Evolutionary conservation across 2,888 invertebrate genomes (phyloP).

Genomic region (Nebria brevicollis): DNA sequence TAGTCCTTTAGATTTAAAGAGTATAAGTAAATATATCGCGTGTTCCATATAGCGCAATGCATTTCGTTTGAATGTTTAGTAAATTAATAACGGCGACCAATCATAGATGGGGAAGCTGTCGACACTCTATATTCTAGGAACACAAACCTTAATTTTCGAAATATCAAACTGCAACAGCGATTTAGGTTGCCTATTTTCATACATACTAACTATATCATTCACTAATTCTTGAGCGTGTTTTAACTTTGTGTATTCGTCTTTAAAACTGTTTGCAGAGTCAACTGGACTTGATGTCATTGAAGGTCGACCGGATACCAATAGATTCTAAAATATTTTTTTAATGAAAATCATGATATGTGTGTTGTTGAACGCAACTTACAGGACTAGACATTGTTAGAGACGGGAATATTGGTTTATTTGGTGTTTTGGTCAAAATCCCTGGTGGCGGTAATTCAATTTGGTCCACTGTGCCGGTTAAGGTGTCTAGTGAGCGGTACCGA

Average conservation of each 20-base stretch:
- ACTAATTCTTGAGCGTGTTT: slow-evolving; percentile 2
- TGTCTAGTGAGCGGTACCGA: slow-evolving; percentile 65
- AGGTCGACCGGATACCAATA: not conserved
- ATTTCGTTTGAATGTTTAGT: too few species aligned
- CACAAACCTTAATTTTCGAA: slow-evolving; percentile 12
- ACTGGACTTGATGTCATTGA: slow-evolving; percentile 13
- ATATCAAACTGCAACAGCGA: slow-evolving; percentile 5
- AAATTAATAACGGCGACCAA: too few species aligned
- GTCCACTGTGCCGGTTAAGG: slow-evolving; percentile 57
- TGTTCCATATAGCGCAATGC: too few species aligned
- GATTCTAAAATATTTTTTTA: slow-evolving; percentile 7
- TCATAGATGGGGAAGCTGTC: too few species aligned
- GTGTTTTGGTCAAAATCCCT: slow-evolving; percentile 52
- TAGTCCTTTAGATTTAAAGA: too few species aligned
- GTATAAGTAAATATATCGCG: too few species aligned
- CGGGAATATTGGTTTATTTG: not conserved
- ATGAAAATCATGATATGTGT: too few species aligned
- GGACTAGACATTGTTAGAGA: not conserved
- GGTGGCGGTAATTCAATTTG: slow-evolving; percentile 56
- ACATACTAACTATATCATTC: not conserved
- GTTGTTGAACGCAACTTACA: not conserved
- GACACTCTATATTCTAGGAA: too few species aligned
- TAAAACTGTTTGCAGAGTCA: too few species aligned
- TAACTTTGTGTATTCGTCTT: not conserved
- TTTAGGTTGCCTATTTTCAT: not conserved